Evolutionary conservation across 2,113 vertebrate species (phyloP).

Genomic region (Nyctereutes procyonoides): DNA sequence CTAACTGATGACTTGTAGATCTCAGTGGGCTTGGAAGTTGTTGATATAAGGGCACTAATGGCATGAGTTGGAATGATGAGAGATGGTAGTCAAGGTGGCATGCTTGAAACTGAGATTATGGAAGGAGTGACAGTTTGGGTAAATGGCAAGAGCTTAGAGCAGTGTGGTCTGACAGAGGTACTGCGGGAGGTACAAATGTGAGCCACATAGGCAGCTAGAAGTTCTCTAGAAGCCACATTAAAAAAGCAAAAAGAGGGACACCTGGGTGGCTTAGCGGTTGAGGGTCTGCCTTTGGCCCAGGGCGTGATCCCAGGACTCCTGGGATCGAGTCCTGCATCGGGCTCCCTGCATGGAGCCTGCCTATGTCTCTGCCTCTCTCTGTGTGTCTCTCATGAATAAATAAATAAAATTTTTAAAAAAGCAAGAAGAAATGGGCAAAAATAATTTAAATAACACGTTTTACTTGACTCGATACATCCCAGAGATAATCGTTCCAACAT

Average conservation of each 20-base stretch:
- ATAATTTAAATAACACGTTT: neutral
- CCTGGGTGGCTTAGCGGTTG: too few relatives aligned
- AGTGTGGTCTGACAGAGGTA: accelerated
- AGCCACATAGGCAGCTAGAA: neutral
- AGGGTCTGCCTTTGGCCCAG: too few relatives aligned
- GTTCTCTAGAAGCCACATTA: neutral
- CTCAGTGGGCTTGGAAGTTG: neutral
- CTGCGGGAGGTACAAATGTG: neutral
- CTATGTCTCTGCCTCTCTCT: too few relatives aligned
- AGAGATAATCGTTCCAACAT: neutral
- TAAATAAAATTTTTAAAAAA: neutral
- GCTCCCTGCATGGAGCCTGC: too few relatives aligned
- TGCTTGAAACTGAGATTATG: neutral
- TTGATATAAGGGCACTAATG: accelerated
- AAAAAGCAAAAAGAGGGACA: neutral
- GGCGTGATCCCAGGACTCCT: too few relatives aligned
- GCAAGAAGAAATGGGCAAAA: neutral
- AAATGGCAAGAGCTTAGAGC: too few relatives aligned
- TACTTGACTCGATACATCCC: neutral
- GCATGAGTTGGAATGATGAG: neutral
- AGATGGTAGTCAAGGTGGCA: neutral
- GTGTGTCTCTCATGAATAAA: too few relatives aligned
- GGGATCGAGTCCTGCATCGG: too few relatives aligned
- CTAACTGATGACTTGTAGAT: accelerated
- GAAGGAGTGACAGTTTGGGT: neutral